Evolutionary conservation across 2,113 vertebrate species (phyloP).

Genomic region (Edolisoma coerulescens): DNA sequence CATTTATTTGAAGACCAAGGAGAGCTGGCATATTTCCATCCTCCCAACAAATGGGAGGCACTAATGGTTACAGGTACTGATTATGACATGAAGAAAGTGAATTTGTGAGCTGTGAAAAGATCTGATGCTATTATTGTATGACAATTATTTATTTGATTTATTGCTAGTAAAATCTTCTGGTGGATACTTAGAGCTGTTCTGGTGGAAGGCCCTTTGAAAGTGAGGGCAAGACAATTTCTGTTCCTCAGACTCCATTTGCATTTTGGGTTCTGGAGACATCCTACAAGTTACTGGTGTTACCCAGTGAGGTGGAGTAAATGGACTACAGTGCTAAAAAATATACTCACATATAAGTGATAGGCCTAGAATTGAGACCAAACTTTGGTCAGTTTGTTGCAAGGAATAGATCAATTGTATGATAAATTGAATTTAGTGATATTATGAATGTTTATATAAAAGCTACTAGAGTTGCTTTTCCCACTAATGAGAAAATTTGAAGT

Average conservation of each 20-base stretch:
- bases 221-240: background rate
- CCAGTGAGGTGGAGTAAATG: background rate
- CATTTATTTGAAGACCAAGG: background rate
- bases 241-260: background rate
- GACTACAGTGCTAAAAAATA: background rate
- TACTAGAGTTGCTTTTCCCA: background rate
- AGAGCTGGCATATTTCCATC: background rate
- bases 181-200: background rate
- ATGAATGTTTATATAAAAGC: background rate
- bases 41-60: background rate
- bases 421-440: background rate
- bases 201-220: background rate
- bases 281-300: background rate
- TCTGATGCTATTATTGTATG: background rate
- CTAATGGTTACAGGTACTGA: background rate
- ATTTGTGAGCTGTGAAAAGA: background rate
- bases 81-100: background rate
- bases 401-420: background rate
- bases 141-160: background rate
- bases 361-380: background rate
- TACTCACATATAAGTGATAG: fast-evolving
- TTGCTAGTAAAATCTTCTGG: background rate
- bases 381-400: background rate
- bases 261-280: background rate
- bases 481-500: background rate